Evolutionary conservation across 1,140 invertebrate species (phyloP).

Genomic region (Nephotettix cincticeps): DNA sequence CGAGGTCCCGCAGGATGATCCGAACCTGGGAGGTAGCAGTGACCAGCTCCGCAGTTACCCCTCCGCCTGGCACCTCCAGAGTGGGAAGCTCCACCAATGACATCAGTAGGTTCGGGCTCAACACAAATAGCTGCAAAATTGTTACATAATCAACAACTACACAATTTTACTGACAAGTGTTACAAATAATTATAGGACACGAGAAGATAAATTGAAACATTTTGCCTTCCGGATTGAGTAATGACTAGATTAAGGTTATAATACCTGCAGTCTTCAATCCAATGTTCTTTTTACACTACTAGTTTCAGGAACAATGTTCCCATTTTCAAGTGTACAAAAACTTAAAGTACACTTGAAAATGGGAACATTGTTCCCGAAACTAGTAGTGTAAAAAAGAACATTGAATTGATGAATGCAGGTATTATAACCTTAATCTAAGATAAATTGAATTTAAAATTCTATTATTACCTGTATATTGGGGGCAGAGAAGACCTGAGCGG

Average conservation of each 20-base stretch:
- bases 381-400: too few species aligned
- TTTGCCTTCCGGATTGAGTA: too few species aligned
- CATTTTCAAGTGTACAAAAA: not conserved
- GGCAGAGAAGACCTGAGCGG: constrained; percentile 76
- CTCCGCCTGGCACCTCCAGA: constrained; percentile 77
- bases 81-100: constrained; percentile 92
- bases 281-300: not conserved
- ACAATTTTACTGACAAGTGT: too few species aligned
- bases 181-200: too few species aligned
- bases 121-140: constrained; percentile 82
- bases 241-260: too few species aligned
- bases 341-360: not conserved
- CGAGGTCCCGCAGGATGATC: constrained; percentile 86
- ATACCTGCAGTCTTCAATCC: not conserved
- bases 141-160: too few species aligned
- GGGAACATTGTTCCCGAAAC: too few species aligned
- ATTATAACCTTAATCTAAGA: too few species aligned
- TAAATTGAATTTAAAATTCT: too few species aligned
- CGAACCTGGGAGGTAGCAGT: constrained; percentile 62
- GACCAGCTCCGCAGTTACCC: constrained; percentile 69
- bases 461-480: constrained; percentile 72
- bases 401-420: too few species aligned
- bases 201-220: too few species aligned
- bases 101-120: constrained; percentile 80
- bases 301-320: not conserved